Conservation (phyloP, 2,113 vertebrate species). For the Xiphophorus maculatus region DNA sequence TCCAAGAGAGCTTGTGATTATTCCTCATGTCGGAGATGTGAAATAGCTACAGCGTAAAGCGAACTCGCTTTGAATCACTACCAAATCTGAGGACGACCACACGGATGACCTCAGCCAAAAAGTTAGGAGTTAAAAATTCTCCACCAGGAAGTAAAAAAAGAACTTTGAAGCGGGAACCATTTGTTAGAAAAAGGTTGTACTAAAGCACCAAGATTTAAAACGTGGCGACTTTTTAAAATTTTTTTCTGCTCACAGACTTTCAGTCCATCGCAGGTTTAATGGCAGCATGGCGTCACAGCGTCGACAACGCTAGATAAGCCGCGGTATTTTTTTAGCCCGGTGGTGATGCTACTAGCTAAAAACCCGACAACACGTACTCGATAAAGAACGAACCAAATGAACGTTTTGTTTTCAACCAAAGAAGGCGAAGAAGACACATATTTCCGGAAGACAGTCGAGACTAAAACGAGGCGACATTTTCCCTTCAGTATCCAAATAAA, state of each 20-base stretch:
- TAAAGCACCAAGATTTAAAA: constrained; percentile 41
- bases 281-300: constrained; percentile 25
- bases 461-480: constrained; percentile 58
- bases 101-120: constrained; percentile 7
- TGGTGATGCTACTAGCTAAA: constrained; percentile 23
- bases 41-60: constrained; percentile 37
- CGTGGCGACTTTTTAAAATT: constrained; percentile 8
- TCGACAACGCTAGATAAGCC: constrained; percentile 34
- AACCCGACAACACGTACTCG: not conserved
- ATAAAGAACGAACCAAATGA: constrained; percentile 18
- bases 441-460: constrained; percentile 56
- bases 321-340: constrained; percentile 44
- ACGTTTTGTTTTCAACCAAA: constrained; percentile 9
- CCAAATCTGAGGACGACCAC: constrained; percentile 11
- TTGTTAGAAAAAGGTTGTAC: constrained; percentile 27
- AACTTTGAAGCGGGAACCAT: constrained; percentile 39
- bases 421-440: constrained; percentile 28
- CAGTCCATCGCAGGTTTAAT: constrained; percentile 19
- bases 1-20: not conserved
- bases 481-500: constrained; percentile 74
- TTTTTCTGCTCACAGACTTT: constrained; percentile 5
- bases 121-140: constrained; percentile 13
- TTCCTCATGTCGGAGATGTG: constrained; percentile 25
- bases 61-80: constrained; percentile 12
- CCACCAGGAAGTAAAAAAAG: constrained; percentile 19